Conservation (phyloP, 1,140 invertebrate species). For the Leptinotarsa undecemlineata region DNA sequence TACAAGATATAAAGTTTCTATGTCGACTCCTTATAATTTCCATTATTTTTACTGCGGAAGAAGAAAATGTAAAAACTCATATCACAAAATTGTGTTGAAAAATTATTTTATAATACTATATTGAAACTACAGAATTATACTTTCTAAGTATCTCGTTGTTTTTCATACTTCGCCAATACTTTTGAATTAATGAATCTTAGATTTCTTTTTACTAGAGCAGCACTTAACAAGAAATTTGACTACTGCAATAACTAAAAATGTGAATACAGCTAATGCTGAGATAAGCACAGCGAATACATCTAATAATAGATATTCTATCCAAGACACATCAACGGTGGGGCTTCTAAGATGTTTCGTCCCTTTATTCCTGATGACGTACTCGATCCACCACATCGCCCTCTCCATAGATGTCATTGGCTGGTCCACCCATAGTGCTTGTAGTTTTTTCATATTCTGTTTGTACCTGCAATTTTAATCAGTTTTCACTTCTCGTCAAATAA, state of each 20-base stretch:
- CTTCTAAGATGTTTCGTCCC: slow-evolving; percentile 53
- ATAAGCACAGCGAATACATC: slow-evolving; percentile 51
- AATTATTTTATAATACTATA: too few species aligned
- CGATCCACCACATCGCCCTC: slow-evolving; percentile 58
- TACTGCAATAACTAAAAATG: not conserved
- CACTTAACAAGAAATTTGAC: not conserved
- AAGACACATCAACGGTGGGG: slow-evolving; percentile 50
- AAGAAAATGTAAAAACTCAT: too few species aligned
- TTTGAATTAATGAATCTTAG: not conserved
- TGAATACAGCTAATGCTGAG: not conserved
- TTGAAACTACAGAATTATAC: too few species aligned
- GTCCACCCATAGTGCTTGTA: slow-evolving; percentile 41
- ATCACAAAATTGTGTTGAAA: too few species aligned
- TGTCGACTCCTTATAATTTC: too few species aligned
- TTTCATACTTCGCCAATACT: too few species aligned
- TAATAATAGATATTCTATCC: slow-evolving; percentile 56
- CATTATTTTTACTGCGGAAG: too few species aligned
- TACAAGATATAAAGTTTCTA: too few species aligned
- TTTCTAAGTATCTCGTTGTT: too few species aligned
- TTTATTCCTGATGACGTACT: slow-evolving; percentile 57
- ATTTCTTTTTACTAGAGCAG: not conserved
- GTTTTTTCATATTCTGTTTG: slow-evolving; percentile 37
- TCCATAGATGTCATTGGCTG: slow-evolving; percentile 52
- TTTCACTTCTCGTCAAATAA: not conserved
- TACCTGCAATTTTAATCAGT: slow-evolving; percentile 32